Conservation (phyloP, 2,113 vertebrate species). For the Eleginops maclovinus region DNA sequence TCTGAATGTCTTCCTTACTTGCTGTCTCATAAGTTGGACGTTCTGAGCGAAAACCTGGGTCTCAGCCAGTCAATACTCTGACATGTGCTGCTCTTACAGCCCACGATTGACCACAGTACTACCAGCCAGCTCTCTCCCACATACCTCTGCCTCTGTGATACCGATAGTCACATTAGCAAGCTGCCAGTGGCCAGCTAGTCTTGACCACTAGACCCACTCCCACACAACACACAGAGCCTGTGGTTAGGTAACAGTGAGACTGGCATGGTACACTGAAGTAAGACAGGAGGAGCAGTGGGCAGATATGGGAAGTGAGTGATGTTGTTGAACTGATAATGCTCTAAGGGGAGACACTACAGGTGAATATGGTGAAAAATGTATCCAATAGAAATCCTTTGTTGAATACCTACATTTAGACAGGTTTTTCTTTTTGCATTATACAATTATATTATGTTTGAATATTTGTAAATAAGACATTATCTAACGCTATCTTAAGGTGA, state of each 20-base stretch:
- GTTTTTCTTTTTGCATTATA: too few relatives aligned
- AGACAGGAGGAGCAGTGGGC: slow-evolving; percentile 73
- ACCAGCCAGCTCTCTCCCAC: slow-evolving; percentile 77
- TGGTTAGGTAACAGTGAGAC: slow-evolving; percentile 76
- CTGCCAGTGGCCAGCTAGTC: slow-evolving; percentile 73
- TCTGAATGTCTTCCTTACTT: slow-evolving; percentile 50
- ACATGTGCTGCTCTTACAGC: slow-evolving; percentile 67
- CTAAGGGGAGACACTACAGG: neutral
- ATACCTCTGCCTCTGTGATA: slow-evolving; percentile 67
- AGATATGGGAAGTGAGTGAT: slow-evolving; percentile 63
- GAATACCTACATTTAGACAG: too few relatives aligned
- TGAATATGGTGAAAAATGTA: too few relatives aligned
- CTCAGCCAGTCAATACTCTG: slow-evolving; percentile 59
- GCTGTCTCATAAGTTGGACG: slow-evolving; percentile 33
- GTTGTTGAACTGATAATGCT: slow-evolving; percentile 32
- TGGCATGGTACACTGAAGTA: slow-evolving; percentile 67
- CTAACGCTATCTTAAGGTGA: too few relatives aligned
- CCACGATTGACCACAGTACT: slow-evolving; percentile 60
- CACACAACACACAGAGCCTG: slow-evolving; percentile 72
- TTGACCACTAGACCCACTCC: slow-evolving; percentile 79
- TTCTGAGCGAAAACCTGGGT: slow-evolving; percentile 33
- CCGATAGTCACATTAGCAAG: slow-evolving; percentile 51
- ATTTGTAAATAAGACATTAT: too few relatives aligned
- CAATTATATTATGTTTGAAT: too few relatives aligned
- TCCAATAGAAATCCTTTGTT: too few relatives aligned